Evolutionary conservation across 1,140 invertebrate genomes (phyloP), one percentile per base, ranked within the genome.

Genomic region (Gryon sp.): DNA sequence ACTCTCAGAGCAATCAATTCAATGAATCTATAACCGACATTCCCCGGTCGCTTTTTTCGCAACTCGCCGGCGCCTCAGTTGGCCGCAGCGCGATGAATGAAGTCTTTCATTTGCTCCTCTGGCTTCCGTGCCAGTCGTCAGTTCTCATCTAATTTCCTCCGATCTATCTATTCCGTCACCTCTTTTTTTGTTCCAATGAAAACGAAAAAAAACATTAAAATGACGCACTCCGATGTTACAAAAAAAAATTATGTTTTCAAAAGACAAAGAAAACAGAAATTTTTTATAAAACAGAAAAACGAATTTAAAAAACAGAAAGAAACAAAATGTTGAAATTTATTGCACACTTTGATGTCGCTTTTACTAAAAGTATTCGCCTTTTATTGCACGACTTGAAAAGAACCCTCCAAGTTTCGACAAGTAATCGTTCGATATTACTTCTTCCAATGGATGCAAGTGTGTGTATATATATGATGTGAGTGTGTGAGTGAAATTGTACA

Each of bases 401-500:
- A 66, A 66, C 62, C 62, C 62, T 55, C 30, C 62, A 14, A 66
- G 26, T 66, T 53, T 55, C 26, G 50, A 45, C 62, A 15, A 7
- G 40, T 50, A 63, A 66, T 66, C 38, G 62, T 46, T 28, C 16
- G 48, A 66, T 66, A 66, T 53, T 66, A 45, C 62, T 66, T 2
- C 34, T 46, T 46, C 19, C 19, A 18, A 43, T 26, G 7, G 41
- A 45, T 57, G 48, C 43, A 38, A 26, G 18, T 62, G 18, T n/a
- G 20, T 11, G 34, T 43, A 1, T 43, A 16, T 7, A 11, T 24
- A 24, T 24, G 22, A 4, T 12, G 5, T 12, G 57, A 12, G 20
- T 41, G 9, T 15, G 24, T 28, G 8, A 6, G 6, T 16, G 2
- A 9, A 28, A 14, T 26, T 14, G 3, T 14, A 6, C 30, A 48